Percentiles rank a stretch among this genome's conserved stretches.
Conservation (phyloP, 1,140 invertebrate genomes). For the Ylistrum balloti region DNA sequence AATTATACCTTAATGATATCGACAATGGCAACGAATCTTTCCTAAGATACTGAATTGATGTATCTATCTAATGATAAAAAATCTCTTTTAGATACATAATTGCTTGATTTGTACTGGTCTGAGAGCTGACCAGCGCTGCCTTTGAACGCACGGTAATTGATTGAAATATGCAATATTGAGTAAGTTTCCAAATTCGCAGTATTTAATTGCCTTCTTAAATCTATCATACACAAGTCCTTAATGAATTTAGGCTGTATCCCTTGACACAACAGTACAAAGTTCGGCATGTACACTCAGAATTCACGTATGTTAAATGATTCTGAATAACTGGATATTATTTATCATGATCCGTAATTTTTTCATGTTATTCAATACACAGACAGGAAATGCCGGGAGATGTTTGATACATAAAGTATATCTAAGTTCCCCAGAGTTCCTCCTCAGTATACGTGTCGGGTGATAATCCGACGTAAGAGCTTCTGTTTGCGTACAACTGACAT, state of each 20-base stretch:
- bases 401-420: background rate
- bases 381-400: background rate
- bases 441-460: background rate
- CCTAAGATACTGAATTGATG: constrained; percentile 2
- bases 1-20: constrained; percentile 36
- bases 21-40: constrained; percentile 23
- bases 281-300: background rate
- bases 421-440: constrained; percentile 11
- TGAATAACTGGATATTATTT: background rate
- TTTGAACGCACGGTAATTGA: background rate
- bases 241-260: background rate
- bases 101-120: background rate
- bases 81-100: constrained; percentile 30
- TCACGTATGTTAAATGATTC: background rate
- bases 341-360: constrained; percentile 36
- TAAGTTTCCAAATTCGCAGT: background rate
- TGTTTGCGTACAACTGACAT: constrained; percentile 30
- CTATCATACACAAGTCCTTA: background rate
- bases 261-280: background rate
- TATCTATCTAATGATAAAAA: background rate
- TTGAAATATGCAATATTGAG: background rate
- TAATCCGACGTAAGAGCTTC: constrained; percentile 2
- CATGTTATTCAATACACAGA: constrained; percentile 9
- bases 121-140: background rate
- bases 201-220: background rate